Percentiles rank a stretch among this genome's conserved stretches.
Evolutionary conservation across 2,113 vertebrate species (phyloP).

Genomic region (Aphyosemion australe): DNA sequence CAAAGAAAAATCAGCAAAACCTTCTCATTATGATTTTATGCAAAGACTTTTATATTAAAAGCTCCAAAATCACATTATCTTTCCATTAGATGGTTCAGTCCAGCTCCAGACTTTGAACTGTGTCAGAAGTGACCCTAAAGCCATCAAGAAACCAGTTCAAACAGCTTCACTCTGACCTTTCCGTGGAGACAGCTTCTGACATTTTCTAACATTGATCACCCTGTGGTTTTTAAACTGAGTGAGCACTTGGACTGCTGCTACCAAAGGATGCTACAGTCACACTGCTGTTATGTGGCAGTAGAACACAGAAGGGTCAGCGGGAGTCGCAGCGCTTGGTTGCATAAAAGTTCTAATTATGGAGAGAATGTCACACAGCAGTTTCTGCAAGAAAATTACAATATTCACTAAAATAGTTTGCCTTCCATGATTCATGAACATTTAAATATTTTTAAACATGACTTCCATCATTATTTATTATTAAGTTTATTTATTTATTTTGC

Average conservation of each 20-base stretch:
- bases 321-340: background rate
- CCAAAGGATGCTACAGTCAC: background rate
- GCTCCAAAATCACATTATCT: background rate
- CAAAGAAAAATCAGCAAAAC: too few relatives aligned
- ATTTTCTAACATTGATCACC: slow-evolving; percentile 20
- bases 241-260: background rate
- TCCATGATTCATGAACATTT: too few relatives aligned
- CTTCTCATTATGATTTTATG: background rate
- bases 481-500: too few relatives aligned
- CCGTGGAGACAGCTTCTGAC: background rate
- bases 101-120: background rate
- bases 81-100: background rate
- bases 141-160: slow-evolving; percentile 11
- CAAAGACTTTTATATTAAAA: background rate
- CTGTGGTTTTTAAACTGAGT: background rate
- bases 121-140: slow-evolving; percentile 7
- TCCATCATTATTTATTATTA: too few relatives aligned
- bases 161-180: slow-evolving; percentile 20
- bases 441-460: too few relatives aligned
- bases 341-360: background rate
- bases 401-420: background rate
- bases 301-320: background rate
- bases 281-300: background rate
- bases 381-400: background rate
- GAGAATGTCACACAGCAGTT: slow-evolving; percentile 1